Evolutionary conservation across 2,888 invertebrate species (phyloP).

Genomic region (Argynnis bischoffii): DNA sequence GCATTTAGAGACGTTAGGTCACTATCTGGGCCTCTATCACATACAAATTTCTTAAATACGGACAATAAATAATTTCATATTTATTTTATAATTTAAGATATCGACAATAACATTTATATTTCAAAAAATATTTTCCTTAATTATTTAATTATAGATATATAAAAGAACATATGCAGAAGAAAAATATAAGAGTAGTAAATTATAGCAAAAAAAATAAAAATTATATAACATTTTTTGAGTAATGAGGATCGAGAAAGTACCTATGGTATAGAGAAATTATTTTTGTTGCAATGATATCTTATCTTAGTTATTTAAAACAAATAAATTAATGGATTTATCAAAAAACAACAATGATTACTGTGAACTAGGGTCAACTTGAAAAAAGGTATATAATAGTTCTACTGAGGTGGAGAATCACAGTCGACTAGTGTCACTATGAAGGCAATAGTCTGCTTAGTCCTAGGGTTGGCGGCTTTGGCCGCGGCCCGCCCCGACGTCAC

Average conservation of each 20-base stretch:
- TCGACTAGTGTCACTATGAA: conserved; percentile 66
- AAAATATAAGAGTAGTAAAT: too few relatives aligned
- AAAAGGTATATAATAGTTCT: conserved; percentile 35
- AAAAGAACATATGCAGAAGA: too few relatives aligned
- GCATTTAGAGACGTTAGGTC: too few relatives aligned
- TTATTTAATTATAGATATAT: too few relatives aligned
- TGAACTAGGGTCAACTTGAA: conserved; percentile 30
- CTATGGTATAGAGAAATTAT: conserved; percentile 9
- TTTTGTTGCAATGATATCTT: conserved; percentile 10
- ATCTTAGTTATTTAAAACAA: conserved; percentile 1
- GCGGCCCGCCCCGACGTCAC: conserved; percentile 62
- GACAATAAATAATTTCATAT: too few relatives aligned
- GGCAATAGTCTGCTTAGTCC: conserved; percentile 55
- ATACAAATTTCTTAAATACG: too few relatives aligned
- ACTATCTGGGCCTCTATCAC: too few relatives aligned
- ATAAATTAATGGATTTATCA: conserved; percentile 15
- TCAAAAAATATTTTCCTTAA: too few relatives aligned
- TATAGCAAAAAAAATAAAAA: neutral
- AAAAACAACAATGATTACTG: conserved; percentile 25
- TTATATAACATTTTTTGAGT: neutral
- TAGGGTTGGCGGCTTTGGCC: conserved; percentile 65
- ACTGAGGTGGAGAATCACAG: conserved; percentile 49
- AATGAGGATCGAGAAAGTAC: neutral
- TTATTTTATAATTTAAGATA: too few relatives aligned
- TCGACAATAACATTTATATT: too few relatives aligned